phyloP scores from a whole-genome alignment of 2,888 invertebrate genomes.

The Apamea anceps region DNA sequence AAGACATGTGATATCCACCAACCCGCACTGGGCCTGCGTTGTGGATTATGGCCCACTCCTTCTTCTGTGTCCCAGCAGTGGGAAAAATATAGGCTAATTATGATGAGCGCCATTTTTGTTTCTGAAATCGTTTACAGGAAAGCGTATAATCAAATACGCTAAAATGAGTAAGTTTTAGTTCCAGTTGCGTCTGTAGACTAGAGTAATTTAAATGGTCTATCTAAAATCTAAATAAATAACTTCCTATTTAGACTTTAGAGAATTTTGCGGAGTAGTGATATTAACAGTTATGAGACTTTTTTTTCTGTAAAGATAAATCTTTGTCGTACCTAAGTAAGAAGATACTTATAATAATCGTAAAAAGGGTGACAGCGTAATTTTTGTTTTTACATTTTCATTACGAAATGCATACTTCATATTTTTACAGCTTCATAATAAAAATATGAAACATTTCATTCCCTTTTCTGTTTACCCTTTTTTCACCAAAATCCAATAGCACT shows the following conservation, averaged over 20 bases:
- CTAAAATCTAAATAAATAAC: not conserved
- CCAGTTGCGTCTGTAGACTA: not conserved
- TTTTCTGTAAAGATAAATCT: not conserved
- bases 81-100: too few species aligned
- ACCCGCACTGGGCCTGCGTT: too few species aligned
- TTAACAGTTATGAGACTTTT: not conserved
- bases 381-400: constrained; percentile 29
- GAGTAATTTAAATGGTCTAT: not conserved
- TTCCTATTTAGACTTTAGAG: not conserved
- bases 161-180: not conserved
- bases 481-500: constrained; percentile 79
- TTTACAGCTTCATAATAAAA: constrained; percentile 59
- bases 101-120: not conserved
- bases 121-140: not conserved
- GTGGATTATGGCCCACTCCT: too few species aligned
- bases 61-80: too few species aligned
- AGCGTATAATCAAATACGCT: too few species aligned
- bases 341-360: not conserved
- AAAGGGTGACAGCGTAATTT: constrained; percentile 7
- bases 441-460: constrained; percentile 59
- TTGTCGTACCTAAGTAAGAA: not conserved
- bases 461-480: constrained; percentile 57
- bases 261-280: not conserved
- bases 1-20: too few species aligned
- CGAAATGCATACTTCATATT: constrained; percentile 31